Conservation (phyloP, 2,797 vertebrate species). For the Myiotriccus ornatus region DNA sequence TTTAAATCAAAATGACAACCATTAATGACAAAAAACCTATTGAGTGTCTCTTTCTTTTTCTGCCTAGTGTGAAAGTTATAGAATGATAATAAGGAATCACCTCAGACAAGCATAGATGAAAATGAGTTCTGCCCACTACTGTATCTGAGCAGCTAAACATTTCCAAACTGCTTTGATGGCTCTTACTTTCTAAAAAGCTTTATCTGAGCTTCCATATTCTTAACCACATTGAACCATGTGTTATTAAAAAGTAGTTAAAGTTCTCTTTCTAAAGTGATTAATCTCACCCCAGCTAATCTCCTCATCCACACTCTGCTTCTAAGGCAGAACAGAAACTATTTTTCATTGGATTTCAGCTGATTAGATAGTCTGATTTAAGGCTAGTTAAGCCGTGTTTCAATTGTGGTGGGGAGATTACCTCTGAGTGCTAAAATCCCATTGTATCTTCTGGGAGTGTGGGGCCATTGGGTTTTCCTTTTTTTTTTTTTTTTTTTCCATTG, state of each 20-base stretch:
- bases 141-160: constrained; percentile 24
- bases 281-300: constrained; percentile 77
- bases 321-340: constrained; percentile 70
- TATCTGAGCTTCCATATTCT: constrained; percentile 61
- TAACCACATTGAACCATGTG: constrained; percentile 60
- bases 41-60: constrained; percentile 22
- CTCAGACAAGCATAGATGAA: constrained; percentile 16
- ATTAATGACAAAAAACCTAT: constrained; percentile 12
- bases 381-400: constrained; percentile 60
- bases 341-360: constrained; percentile 72
- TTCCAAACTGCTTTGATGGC: constrained; percentile 12
- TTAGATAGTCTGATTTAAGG: constrained; percentile 65
- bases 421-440: constrained; percentile 55
- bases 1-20: constrained; percentile 46
- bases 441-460: not conserved
- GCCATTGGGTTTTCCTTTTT: not conserved
- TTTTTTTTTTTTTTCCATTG: not conserved
- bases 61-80: not conserved
- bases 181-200: constrained; percentile 8
- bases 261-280: constrained; percentile 79
- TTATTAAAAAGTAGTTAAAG: constrained; percentile 77
- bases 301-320: constrained; percentile 73
- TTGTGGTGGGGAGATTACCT: constrained; percentile 53
- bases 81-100: constrained; percentile 14
- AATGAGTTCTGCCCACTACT: constrained; percentile 27